These are phyloP conservation scores for Anhinga anhinga DNA, from an alignment of 2,113 vertebrate species.

Conservation along the genomic window DNA sequence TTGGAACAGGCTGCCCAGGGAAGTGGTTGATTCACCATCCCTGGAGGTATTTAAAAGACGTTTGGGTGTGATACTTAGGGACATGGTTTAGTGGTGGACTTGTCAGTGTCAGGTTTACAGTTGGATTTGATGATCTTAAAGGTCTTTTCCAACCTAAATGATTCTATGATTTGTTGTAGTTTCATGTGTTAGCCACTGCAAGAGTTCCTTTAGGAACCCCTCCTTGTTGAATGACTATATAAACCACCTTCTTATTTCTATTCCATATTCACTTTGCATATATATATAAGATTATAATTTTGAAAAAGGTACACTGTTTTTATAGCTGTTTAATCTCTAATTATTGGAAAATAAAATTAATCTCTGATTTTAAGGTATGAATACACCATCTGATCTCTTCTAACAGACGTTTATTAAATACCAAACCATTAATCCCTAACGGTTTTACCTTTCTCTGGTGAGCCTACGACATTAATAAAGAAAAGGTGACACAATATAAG, in stretches of 20 bases:
- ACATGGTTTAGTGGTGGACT: background rate
- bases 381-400: background rate
- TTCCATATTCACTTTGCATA: background rate
- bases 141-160: background rate
- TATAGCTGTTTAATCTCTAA: background rate
- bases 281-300: background rate
- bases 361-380: background rate
- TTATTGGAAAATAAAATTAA: background rate
- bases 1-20: background rate
- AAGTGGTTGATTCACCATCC: background rate
- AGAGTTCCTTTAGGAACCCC: background rate
- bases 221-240: background rate
- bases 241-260: background rate
- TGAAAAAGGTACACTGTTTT: background rate
- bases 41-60: rapidly evolving
- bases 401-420: background rate
- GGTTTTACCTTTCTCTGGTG: background rate
- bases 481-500: background rate
- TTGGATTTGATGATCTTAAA: background rate
- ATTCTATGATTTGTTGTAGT: background rate
- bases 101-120: background rate
- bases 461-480: background rate
- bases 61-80: background rate
- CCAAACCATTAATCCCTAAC: background rate
- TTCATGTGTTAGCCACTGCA: background rate